These are phyloP conservation scores for Nautilus pompilius DNA, from an alignment of 1,140 invertebrate species.

Conservation along the genomic window DNA sequence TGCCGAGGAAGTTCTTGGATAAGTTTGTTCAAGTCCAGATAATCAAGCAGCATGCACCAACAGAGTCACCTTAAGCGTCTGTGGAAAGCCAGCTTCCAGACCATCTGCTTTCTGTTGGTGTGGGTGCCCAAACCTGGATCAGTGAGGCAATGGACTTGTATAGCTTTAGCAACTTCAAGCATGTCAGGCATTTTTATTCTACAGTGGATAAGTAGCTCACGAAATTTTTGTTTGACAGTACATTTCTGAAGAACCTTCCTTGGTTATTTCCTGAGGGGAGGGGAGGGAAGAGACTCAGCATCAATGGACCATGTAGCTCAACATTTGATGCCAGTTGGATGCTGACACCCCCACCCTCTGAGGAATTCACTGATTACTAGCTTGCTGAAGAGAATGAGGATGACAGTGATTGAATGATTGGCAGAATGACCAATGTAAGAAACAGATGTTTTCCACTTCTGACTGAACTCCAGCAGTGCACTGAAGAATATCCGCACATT, in stretches of 20 bases:
- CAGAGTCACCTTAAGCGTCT: background rate
- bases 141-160: background rate
- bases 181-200: background rate
- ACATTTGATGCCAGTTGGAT: background rate
- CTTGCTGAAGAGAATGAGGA: background rate
- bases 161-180: conserved; percentile 5
- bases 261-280: background rate
- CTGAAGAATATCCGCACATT: conserved; percentile 1
- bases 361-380: no score
- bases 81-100: conserved; percentile 5
- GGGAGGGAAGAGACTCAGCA: background rate
- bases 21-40: conserved; percentile 3
- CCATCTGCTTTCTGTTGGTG: conserved; percentile 1
- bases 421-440: no score
- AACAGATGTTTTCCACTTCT: background rate
- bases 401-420: background rate
- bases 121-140: background rate
- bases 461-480: background rate
- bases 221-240: conserved; percentile 6
- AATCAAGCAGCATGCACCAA: background rate
- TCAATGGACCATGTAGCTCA: background rate
- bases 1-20: no score
- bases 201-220: background rate
- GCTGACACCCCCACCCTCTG: no score
- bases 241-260: background rate